These are phyloP conservation scores for Zophobas atratus DNA, from an alignment of 1,140 invertebrate species.

Conservation along the genomic window DNA sequence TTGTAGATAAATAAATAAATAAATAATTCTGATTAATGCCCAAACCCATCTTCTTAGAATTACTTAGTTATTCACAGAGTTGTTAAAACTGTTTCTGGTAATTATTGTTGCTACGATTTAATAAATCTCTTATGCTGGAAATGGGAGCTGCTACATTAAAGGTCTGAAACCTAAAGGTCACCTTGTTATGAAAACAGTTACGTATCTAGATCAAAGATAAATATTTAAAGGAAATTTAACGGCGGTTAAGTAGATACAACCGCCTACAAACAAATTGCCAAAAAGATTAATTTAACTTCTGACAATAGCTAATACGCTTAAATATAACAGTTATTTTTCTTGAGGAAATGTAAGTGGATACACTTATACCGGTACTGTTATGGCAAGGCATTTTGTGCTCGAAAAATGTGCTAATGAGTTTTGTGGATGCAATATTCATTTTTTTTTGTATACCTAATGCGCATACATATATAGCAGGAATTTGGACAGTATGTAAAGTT, in stretches of 20 bases:
- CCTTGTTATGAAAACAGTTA: not conserved
- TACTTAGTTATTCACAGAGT: slow-evolving; percentile 14
- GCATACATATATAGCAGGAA: too few relatives aligned
- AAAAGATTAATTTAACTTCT: too few relatives aligned
- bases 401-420: too few relatives aligned
- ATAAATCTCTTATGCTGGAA: not conserved
- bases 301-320: too few relatives aligned
- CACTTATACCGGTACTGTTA: too few relatives aligned
- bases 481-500: too few relatives aligned
- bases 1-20: not conserved
- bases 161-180: not conserved
- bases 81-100: slow-evolving; percentile 11
- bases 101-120: not conserved
- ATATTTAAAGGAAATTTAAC: slow-evolving; percentile 6
- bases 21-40: slow-evolving; percentile 6
- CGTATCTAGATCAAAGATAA: slow-evolving; percentile 1
- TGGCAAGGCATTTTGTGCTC: too few relatives aligned
- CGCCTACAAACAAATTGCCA: not conserved
- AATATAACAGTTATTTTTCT: too few relatives aligned
- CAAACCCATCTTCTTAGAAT: slow-evolving; percentile 1
- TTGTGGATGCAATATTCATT: too few relatives aligned
- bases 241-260: not conserved
- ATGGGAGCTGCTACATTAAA: not conserved
- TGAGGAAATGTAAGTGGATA: too few relatives aligned
- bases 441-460: too few relatives aligned